Base-by-base conservation (phyloP, 1,140 invertebrate genomes). In the Aphelinus atriplicis region DNA sequence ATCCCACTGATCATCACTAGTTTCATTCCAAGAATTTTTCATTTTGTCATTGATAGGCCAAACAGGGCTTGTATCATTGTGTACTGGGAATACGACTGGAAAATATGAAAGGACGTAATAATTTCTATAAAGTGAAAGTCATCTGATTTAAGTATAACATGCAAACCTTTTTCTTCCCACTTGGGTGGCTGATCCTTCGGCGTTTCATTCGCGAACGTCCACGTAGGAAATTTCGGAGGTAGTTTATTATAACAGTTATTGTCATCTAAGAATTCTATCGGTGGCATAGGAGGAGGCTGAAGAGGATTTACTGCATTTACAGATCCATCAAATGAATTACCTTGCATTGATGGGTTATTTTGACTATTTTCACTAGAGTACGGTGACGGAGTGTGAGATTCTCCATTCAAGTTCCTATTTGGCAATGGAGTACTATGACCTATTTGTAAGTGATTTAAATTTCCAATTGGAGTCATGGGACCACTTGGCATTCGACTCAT, bases 211-310 rank as follows among this genome's bases (percentile, higher is more conserved):
- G 84, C 63, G 3, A 86, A 78, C 0, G 85, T 82, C 89, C 89
- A 90, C 0, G 88, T 88, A 0, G 88, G 88, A 75, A 90, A 89
- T 76, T 89, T 89, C 0, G 88, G 85, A 73, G 89, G 89, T 67
- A 89, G 78, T 78, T 88, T 88, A 75, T 88, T 88, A 57, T 88
- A 88, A 78, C 87, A 88, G 60, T 82, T 83, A 51, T 86, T 86
- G 10, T 88, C 86, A n/a, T 88, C 86, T 6, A 88, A 81, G 57
- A 87, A 87, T 60, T 88, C 87, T 7, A 89, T 89, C 7, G 91
- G 90, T 3, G 91, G 91, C 82, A 92, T 85, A 0, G 91, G 90
- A 6, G 91, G 90, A 7, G 90, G 91, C 62, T 89, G 86, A 69
- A 90, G 76, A 53, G 89, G 88, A 80, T 87, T 85, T 3, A 88